Conservation (phyloP, 2,113 vertebrate species). For the Dissostichus mawsoni region DNA sequence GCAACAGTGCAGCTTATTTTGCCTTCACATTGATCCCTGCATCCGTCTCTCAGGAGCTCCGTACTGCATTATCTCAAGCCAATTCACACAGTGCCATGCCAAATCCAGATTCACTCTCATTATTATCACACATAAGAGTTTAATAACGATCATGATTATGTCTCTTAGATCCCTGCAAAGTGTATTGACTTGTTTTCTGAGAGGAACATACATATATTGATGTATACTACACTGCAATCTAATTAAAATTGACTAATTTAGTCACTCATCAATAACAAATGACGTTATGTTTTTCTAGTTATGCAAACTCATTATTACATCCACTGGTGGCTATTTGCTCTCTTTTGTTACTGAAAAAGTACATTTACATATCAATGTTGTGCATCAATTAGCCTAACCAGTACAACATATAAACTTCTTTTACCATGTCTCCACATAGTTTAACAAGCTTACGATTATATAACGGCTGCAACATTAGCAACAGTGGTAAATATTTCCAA, state of each 20-base stretch:
- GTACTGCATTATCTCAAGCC: constrained; percentile 47
- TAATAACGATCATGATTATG: constrained; percentile 18
- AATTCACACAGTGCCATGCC: constrained; percentile 26
- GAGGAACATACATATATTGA: neutral
- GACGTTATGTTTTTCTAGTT: neutral
- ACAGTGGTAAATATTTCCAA: neutral
- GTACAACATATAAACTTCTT: neutral
- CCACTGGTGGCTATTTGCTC: neutral
- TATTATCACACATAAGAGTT: constrained; percentile 30
- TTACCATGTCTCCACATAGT: neutral
- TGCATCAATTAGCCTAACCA: neutral
- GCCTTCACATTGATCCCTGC: constrained; percentile 72
- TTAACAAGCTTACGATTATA: neutral
- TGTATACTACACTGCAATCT: neutral
- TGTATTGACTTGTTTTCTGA: constrained; percentile 26
- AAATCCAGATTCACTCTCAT: constrained; percentile 26
- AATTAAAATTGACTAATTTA: constrained; percentile 6
- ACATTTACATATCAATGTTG: neutral
- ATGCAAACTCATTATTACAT: neutral
- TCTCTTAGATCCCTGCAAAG: constrained; percentile 40
- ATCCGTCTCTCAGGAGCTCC: constrained; percentile 44
- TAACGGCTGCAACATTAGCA: neutral
- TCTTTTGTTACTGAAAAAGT: neutral
- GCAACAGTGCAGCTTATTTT: constrained; percentile 76
- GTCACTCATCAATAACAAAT: neutral